Percentiles rank a stretch among this genome's conserved stretches.
Conservation (phyloP, 2,888 invertebrate species). For the Tridacna crocea region DNA sequence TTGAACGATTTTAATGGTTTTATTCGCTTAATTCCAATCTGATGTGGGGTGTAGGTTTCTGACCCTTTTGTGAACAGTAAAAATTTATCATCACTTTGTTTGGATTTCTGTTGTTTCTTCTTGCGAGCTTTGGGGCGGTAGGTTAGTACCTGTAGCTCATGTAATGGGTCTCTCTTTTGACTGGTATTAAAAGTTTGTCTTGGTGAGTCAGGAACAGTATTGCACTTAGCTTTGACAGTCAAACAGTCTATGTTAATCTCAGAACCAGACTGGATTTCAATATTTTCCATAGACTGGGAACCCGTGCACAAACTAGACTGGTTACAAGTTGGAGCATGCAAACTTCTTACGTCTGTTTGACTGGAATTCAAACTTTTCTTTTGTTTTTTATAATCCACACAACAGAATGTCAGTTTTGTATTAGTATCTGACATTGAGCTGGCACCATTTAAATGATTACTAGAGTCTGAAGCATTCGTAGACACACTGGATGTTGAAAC, state of each 20-base stretch:
- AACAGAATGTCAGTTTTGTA: constrained; percentile 50
- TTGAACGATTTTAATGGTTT: constrained; percentile 86
- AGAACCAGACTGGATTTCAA: constrained; percentile 33
- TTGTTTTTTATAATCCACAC: constrained; percentile 61
- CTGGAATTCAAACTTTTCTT: constrained; percentile 27
- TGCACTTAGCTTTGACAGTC: constrained; percentile 35
- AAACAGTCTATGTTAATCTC: constrained; percentile 31
- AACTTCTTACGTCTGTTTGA: not conserved
- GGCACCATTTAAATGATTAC: not conserved
- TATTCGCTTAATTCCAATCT: constrained; percentile 89
- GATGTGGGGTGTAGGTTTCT: constrained; percentile 93
- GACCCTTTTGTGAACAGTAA: constrained; percentile 93
- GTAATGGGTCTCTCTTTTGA: not conserved
- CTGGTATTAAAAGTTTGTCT: not conserved
- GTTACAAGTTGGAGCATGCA: constrained; percentile 12
- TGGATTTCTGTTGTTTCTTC: constrained; percentile 25
- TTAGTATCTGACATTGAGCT: constrained; percentile 21
- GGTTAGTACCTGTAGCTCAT: constrained; percentile 17
- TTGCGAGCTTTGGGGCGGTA: constrained; percentile 16
- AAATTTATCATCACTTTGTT: constrained; percentile 86
- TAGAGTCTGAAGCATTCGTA: not conserved
- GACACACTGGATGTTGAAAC: constrained; percentile 15
- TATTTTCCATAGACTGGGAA: constrained; percentile 33
- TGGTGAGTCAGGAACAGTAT: constrained; percentile 6
- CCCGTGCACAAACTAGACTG: constrained; percentile 42